A percentile compares a stretch with the other conserved stretches of the same genome.
Evolutionary conservation across 1,140 invertebrate genomes (phyloP).

Genomic region (Brachionus asplanchnoidis): DNA sequence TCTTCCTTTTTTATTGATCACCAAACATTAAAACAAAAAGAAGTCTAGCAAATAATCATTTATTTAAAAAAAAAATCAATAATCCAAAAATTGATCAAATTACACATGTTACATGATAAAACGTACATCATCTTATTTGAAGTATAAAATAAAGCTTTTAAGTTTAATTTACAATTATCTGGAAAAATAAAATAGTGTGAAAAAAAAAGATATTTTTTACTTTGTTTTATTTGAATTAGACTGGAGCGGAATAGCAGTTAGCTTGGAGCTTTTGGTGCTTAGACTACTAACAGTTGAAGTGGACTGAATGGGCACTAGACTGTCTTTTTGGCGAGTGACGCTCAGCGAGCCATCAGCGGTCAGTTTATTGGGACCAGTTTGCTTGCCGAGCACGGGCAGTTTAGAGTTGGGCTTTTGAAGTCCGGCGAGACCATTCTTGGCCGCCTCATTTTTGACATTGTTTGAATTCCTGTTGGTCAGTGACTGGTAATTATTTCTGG

Average conservation of each 20-base stretch:
- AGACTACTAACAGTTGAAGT: not conserved
- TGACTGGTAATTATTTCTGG: not conserved
- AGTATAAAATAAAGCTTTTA: not conserved
- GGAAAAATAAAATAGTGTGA: not conserved
- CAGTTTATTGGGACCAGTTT: not conserved
- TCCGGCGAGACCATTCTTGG: not conserved
- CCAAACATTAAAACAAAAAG: not conserved
- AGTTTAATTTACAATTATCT: not conserved
- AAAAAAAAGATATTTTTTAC: not conserved
- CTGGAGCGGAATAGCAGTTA: not conserved
- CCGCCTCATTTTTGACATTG: not conserved
- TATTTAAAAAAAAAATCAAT: not conserved
- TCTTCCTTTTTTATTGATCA: not conserved
- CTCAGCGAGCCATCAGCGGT: not conserved
- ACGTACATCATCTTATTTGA: not conserved
- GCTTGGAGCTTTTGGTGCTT: not conserved
- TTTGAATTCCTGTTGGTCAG: not conserved
- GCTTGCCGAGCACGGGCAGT: not conserved
- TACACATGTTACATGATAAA: not conserved
- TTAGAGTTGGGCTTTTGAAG: not conserved
- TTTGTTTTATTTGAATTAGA: slow-evolving; percentile 5
- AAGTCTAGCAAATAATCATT: not conserved
- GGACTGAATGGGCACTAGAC: not conserved
- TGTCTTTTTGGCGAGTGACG: not conserved
- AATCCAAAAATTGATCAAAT: not conserved